Evolutionary conservation across 2,797 vertebrate genomes (phyloP).

Genomic region (Oophaga sylvatica): DNA sequence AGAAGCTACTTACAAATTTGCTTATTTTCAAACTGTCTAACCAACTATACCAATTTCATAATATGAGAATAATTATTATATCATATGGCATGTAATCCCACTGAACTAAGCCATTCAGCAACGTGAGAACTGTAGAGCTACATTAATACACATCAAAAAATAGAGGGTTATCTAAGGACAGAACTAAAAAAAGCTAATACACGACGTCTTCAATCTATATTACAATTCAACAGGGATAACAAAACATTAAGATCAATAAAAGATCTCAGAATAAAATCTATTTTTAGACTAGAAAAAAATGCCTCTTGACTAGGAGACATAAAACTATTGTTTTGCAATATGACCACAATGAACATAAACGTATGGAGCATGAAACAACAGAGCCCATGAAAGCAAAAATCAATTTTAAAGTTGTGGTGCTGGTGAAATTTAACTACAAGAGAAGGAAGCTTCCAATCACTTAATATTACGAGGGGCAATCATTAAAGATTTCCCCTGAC

Average conservation of each 20-base stretch:
- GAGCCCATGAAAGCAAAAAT: conserved; percentile 13
- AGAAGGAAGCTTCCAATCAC: not conserved
- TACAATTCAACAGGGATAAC: conserved; percentile 33
- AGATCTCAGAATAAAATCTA: conserved; percentile 32
- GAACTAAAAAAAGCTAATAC: not conserved
- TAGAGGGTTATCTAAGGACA: conserved; percentile 42
- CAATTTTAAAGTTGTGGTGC: conserved; percentile 21
- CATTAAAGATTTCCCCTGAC: no score
- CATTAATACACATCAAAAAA: not conserved
- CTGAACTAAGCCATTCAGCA: no score
- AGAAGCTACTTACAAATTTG: no score
- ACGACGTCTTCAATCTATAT: not conserved
- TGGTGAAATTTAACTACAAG: not conserved
- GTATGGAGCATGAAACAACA: conserved; percentile 13
- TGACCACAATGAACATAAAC: conserved; percentile 21
- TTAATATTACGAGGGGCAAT: not conserved
- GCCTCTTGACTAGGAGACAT: conserved; percentile 2
- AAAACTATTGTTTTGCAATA: conserved; percentile 21
- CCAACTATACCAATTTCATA: no score
- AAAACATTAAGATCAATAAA: conserved; percentile 41
- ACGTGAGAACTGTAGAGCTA: not conserved
- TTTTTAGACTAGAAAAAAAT: conserved; percentile 42
- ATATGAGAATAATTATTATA: no score
- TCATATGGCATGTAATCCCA: no score
- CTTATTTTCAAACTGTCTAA: no score